Base-by-base conservation (phyloP, 1,140 invertebrate species). In the Solenopsis fugax region DNA sequence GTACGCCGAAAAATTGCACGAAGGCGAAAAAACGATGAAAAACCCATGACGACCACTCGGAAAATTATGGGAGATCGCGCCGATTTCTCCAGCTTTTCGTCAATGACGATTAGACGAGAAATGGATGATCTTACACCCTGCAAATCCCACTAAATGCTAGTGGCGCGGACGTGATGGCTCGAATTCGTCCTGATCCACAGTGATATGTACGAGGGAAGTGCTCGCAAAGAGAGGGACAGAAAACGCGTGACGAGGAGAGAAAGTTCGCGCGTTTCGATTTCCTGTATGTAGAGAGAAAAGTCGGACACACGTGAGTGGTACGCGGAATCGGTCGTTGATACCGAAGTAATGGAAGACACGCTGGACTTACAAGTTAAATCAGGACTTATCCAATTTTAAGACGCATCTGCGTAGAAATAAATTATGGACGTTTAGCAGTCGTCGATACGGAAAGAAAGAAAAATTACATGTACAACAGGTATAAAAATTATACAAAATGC, bases 191-290 rank as follows among this genome's bases (percentile, higher is more conserved):
- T 56, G 80, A 84, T 50, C 13, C 41, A 34, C n/a, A 21, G 80
- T 84, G 67, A 82, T 52, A 37, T 45, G 21, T 34, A 48, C 4
- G 67, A 29, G 54, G 13, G 45, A 73, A 48, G 72, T 1, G 41
- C 48, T 67, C 34, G n/a, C 37, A 48, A 50, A 29, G 56, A 34
- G 24, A 73, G 29, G 2, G 34, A 18, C 2, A 12, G n/a, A 58
- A 58, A 84, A 75, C 24, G 67, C 24, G 24, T 73, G 52, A 73
- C 41, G 56, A 73, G 75, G 77, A 69, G 84, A 85, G 85, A 90
- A 90, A 90, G 88, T 90, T 90, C 24, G 56, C 82, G 41, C 69
- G 41, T 73, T 72, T 84, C 80, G 41, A 75, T 84, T 84, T 84
- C 10, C 54, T 34, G 41, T 73, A 54, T 21, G 41, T 41, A 71